These are phyloP conservation scores for Pyrochroa serraticornis DNA, from an alignment of 2,888 invertebrate genomes.

Conservation along the genomic window DNA sequence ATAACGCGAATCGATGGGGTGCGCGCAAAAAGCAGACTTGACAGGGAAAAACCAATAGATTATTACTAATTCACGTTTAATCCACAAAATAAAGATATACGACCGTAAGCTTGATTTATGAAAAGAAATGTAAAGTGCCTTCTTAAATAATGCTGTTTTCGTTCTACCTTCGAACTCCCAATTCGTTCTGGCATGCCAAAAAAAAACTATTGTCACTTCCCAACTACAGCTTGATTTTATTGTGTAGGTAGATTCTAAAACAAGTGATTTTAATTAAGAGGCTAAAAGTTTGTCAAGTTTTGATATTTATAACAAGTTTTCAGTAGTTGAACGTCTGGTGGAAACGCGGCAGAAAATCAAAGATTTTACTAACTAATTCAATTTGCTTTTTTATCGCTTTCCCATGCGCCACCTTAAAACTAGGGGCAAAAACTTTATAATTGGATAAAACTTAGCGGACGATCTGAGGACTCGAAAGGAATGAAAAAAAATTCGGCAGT, in stretches of 20 bases:
- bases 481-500: no score
- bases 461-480: background rate
- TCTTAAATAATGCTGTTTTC: background rate
- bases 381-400: conserved; percentile 7
- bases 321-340: no score
- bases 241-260: no score
- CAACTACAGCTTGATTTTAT: no score
- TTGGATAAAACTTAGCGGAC: conserved; percentile 6
- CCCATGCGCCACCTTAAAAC: conserved; percentile 4
- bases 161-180: background rate
- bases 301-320: no score
- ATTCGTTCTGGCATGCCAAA: background rate
- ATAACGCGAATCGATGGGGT: no score
- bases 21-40: background rate
- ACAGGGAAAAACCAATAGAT: background rate
- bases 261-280: no score
- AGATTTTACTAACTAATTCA: conserved; percentile 5
- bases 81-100: background rate
- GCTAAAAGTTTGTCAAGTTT: no score
- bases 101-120: background rate
- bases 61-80: conserved; percentile 1
- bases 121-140: background rate
- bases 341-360: background rate
- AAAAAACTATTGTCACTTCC: no score
- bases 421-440: conserved; percentile 5